Evolutionary conservation across 2,888 invertebrate species (phyloP), one percentile per base, ranked within the genome.

Genomic region (Chalcis sispes): DNA sequence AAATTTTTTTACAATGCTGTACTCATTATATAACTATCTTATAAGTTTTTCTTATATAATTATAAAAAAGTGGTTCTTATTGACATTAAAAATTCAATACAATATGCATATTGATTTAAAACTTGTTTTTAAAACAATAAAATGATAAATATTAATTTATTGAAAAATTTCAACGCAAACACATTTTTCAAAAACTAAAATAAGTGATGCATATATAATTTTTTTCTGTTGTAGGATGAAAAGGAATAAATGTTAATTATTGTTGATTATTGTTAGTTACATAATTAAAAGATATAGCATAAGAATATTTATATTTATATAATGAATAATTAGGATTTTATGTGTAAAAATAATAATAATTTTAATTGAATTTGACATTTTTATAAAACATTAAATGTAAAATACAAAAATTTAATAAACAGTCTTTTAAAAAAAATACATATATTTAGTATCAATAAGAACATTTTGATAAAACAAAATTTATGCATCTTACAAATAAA

Each of bases 381-480:
- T 75, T 75, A 75, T 75, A 64, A 54, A 75, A 70, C 23, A n/a
- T 70, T 48, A 40, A 65, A 64, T 75, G 52, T 76, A 46, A 66
- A 66, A 61, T 66, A 72, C 46, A 71, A 71, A 75, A 62, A 25
- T 66, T 32, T 66, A 66, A 72, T 65, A 76, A 66, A 75, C 70
- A 75, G 65, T 76, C 71, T 71, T 66, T 29, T 61, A 52, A 73
- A 59, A 59, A 66, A 73, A n/a, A 32, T 67, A 66, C 46, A 73
- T n/a, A 25, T 59, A 15, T 65, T 18, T 15, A 25, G 23, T 36
- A 61, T 61, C 25, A 7, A 62, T 72, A 59, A 50, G 8, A 42
- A 42, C 15, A 25, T 40, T 58, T 62, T 52, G 40, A 56, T 27
- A 62, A 52, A 36, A 5, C 36, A 29, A 61, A 36, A 56, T 54